Evolutionary conservation across 2,888 invertebrate genomes (phyloP).

Genomic region (Athalia rosae): DNA sequence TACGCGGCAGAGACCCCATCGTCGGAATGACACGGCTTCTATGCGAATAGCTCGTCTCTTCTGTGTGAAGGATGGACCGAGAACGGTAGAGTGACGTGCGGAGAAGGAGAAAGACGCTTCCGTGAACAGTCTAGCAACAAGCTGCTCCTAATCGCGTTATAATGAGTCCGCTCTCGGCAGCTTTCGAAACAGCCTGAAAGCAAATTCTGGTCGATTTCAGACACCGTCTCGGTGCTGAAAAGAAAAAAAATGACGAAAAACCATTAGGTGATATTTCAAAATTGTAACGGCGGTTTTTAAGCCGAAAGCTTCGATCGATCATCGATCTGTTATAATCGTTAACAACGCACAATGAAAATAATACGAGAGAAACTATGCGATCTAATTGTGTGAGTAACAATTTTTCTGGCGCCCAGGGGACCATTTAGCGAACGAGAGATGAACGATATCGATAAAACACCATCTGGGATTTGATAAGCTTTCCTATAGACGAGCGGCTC

Average conservation of each 20-base stretch:
- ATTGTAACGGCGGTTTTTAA: neutral
- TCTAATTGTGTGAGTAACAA: constrained; percentile 2
- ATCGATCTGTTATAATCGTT: neutral
- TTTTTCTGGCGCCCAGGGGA: constrained; percentile 9
- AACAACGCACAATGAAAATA: neutral
- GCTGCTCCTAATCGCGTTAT: constrained; percentile 47
- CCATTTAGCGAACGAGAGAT: constrained; percentile 25
- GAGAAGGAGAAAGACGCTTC: constrained; percentile 36
- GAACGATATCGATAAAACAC: constrained; percentile 34
- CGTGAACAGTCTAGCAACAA: constrained; percentile 45
- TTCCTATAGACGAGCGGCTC: constrained; percentile 17
- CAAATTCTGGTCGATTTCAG: constrained; percentile 9
- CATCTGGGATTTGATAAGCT: constrained; percentile 25
- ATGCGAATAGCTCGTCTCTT: constrained; percentile 21
- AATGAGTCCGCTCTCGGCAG: constrained; percentile 46
- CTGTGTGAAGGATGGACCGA: constrained; percentile 29
- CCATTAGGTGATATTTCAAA: too few species aligned
- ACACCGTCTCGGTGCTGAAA: neutral
- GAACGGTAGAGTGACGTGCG: constrained; percentile 3
- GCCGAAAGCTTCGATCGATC: neutral
- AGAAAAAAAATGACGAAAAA: neutral
- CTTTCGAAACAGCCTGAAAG: constrained; percentile 18
- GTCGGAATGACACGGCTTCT: constrained; percentile 38
- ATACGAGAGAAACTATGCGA: neutral
- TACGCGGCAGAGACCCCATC: constrained; percentile 36